phyloP scores from a whole-genome alignment of 2,888 invertebrate species.

The Dorcus hopei region DNA sequence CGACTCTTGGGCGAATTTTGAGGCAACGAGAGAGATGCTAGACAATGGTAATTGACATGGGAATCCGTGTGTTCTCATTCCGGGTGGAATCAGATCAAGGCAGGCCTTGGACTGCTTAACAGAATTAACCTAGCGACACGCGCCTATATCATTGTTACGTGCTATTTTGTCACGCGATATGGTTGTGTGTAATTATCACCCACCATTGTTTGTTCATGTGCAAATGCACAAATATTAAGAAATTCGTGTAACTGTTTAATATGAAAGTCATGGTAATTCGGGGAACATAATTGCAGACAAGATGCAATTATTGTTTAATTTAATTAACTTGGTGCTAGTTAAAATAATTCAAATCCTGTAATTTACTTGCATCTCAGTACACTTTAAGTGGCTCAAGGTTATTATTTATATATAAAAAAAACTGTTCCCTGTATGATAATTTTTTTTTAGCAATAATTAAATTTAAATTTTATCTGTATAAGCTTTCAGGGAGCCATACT shows the following conservation, averaged over 20 bases:
- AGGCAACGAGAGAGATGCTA: conserved; percentile 4
- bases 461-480: no score
- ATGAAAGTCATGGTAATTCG: neutral
- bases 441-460: no score
- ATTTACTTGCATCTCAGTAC: no score
- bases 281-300: no score
- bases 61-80: conserved; percentile 43
- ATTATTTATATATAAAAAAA: no score
- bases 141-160: conserved; percentile 33
- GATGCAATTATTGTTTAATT: no score
- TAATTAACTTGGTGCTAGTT: no score
- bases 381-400: no score
- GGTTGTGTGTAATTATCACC: conserved; percentile 35
- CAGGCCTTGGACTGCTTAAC: conserved; percentile 41
- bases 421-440: no score
- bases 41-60: conserved; percentile 42
- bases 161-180: conserved; percentile 32
- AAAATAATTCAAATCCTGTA: no score
- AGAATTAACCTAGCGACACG: conserved; percentile 38
- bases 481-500: no score
- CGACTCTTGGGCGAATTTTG: neutral
- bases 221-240: conserved; percentile 10
- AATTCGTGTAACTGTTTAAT: conserved; percentile 1
- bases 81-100: conserved; percentile 40
- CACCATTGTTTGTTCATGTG: conserved; percentile 29